Percentiles rank a stretch among this genome's conserved stretches.
Conservation (phyloP, 2,113 vertebrate genomes). For the Pan troglodytes region DNA sequence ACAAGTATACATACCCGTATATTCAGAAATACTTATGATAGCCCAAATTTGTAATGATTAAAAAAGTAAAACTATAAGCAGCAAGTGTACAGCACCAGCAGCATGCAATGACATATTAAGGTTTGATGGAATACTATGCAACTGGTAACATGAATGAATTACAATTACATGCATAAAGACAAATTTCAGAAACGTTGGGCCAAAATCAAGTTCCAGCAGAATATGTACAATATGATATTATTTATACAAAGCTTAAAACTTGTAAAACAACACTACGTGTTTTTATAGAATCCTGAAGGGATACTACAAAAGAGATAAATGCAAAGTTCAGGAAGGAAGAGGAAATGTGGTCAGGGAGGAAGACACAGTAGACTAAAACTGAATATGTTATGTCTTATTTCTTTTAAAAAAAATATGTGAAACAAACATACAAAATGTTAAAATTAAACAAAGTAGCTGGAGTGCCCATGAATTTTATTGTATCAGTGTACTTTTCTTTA, state of each 20-base stretch:
- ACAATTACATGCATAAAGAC: not conserved
- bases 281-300: not conserved
- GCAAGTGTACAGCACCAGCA: not conserved
- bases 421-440: slow-evolving; percentile 12
- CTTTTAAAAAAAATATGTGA: not conserved
- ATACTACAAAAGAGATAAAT: not conserved
- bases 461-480: not conserved
- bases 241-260: not conserved
- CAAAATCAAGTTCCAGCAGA: not conserved
- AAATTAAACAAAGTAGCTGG: not conserved
- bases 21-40: slow-evolving; percentile 7
- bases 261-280: not conserved
- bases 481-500: not conserved
- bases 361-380: not conserved
- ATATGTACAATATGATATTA: not conserved
- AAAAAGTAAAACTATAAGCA: not conserved
- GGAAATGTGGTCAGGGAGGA: not conserved
- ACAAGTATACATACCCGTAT: not conserved
- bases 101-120: not conserved
- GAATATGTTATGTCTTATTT: not conserved
- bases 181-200: not conserved
- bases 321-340: not conserved
- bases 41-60: not conserved
- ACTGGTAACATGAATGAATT: not conserved
- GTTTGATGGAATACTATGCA: not conserved